Base-by-base conservation (phyloP, 2,888 invertebrate species). In the Liopterus haemorrhoidalis region DNA sequence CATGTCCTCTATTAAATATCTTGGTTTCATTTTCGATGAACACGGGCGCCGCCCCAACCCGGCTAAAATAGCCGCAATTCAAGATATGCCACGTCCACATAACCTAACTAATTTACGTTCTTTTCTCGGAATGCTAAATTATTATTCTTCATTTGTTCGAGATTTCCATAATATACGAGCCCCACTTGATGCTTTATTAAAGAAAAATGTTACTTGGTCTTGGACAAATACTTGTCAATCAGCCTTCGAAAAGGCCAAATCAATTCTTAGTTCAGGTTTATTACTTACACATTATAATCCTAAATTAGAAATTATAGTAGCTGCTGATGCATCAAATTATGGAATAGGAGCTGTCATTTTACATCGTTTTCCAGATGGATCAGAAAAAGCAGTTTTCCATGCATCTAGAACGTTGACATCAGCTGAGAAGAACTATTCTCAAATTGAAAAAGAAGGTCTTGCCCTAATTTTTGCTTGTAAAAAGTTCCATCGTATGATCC, bases 371-470 rank as follows among this genome's bases (percentile, higher is more conserved):
- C 16, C 18, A 8, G 18, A 33, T 15, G 33, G 33, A 8, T 11
- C 15, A 8, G n/a, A 4, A n/a, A 14, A 15, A 33, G 33, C 18
- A 33, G 18, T 33, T 4, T 14, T 11, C 19, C 59, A 55, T 50
- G 58, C 60, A 5, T 57, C 63, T 18, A 47, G 59, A 42, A 52
- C 57, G 3, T 47, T 66, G 12, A 59, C 54, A n/a, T 25, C 18
- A 27, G 46, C 60, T 5, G 62, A 66, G 48, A 48, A 53, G 25
- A 55, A 57, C 14, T 65, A 65, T 49, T 52, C 59, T n/a, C 61
- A 64, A 49, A 54, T 60, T 3, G 59, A 65, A 38, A 55, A 59
- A 49, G 63, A 65, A 52, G 64, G 58, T 28, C 51, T 61, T 6
- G 57, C n/a, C n/a, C n/a, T n/a, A n/a, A n/a, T n/a, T n/a, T n/a